These are phyloP conservation scores for Melanotaenia maccullochi DNA, from an alignment of 2,797 vertebrate genomes.

Conservation along the genomic window DNA sequence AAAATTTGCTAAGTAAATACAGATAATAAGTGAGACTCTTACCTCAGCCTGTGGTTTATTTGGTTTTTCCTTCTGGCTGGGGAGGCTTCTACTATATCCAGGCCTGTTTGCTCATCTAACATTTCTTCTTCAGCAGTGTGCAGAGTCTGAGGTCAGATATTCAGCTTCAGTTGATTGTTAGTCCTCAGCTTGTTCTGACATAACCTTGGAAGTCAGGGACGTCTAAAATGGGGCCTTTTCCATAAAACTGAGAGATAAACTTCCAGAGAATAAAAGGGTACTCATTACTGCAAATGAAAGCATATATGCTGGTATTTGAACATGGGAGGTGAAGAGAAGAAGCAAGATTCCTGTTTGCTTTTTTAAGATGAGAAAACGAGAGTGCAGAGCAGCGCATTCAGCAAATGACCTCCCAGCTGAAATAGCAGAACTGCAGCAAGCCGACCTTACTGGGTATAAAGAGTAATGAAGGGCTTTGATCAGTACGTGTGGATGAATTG, in stretches of 20 bases:
- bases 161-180: neutral
- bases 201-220: neutral
- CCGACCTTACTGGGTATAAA: neutral
- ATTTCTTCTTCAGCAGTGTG: slow-evolving; percentile 26
- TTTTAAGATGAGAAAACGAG: slow-evolving; percentile 1
- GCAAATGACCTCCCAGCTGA: slow-evolving; percentile 7
- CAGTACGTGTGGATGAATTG: neutral
- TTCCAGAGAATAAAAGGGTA: neutral
- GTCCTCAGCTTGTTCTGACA: neutral
- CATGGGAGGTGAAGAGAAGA: neutral
- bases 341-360: neutral
- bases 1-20: neutral
- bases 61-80: slow-evolving; percentile 20
- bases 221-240: neutral
- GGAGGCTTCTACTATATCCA: slow-evolving; percentile 47
- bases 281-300: slow-evolving; percentile 12
- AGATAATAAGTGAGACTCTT: slow-evolving; percentile 20
- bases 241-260: neutral
- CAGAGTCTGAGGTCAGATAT: neutral
- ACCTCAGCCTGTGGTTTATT: slow-evolving; percentile 62
- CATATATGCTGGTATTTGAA: neutral
- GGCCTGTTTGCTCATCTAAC: slow-evolving; percentile 67
- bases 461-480: neutral
- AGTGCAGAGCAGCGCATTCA: slow-evolving; percentile 1
- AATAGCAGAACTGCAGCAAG: neutral